These are phyloP conservation scores for Momotus momota DNA, from an alignment of 2,797 vertebrate species.

Conservation along the genomic window DNA sequence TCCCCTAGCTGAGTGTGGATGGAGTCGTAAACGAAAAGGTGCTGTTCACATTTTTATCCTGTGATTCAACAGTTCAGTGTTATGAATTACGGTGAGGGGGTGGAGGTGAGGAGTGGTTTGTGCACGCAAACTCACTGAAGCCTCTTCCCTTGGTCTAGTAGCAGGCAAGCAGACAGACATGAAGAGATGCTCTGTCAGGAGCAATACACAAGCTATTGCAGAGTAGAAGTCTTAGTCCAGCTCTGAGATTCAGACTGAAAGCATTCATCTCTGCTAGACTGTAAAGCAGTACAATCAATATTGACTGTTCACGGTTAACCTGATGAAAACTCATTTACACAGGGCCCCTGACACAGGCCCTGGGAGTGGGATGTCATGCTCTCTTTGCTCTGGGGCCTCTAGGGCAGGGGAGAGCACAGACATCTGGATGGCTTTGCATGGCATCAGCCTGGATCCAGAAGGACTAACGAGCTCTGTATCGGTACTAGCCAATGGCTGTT, in stretches of 20 bases:
- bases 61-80: not conserved
- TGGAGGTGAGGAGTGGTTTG: not conserved
- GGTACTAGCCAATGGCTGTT: too few relatives aligned
- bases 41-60: not conserved
- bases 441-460: not conserved
- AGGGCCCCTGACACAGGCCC: not conserved
- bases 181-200: not conserved
- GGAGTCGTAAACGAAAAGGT: not conserved
- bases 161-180: not conserved
- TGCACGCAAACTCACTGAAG: not conserved
- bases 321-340: not conserved
- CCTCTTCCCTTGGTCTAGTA: not conserved
- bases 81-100: not conserved
- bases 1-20: not conserved
- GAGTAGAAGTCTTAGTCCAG: not conserved
- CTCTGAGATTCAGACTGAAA: not conserved
- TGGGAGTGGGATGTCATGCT: not conserved
- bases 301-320: not conserved
- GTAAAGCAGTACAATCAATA: not conserved
- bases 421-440: not conserved
- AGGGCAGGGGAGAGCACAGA: not conserved
- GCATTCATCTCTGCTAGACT: not conserved
- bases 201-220: not conserved
- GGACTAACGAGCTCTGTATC: not conserved
- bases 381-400: not conserved